Percentiles rank a stretch among this genome's conserved stretches.
phyloP scores from a whole-genome alignment of 2,888 invertebrate species.

The Molanna angustata region DNA sequence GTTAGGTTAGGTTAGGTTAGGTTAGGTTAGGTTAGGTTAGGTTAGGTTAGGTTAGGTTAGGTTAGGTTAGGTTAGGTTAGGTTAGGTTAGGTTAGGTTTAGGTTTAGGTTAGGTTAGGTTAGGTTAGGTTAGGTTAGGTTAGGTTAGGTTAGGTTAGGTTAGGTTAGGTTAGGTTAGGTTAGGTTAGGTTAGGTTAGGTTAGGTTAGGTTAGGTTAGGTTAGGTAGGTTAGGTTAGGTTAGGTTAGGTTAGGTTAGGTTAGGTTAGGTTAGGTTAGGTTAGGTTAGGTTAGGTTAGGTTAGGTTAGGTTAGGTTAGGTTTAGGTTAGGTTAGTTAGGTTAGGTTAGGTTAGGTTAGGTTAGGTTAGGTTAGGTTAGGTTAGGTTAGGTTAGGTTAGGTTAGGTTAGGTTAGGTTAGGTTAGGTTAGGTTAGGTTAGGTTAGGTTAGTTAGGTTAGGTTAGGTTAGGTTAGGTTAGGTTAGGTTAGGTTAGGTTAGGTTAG shows the following conservation, averaged over 20 bases:
- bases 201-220: slow-evolving; percentile 20
- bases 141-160: slow-evolving; percentile 9
- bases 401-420: slow-evolving; percentile 35
- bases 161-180: slow-evolving; percentile 10
- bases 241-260: slow-evolving; percentile 16
- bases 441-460: slow-evolving; percentile 31
- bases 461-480: slow-evolving; percentile 29
- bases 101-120: slow-evolving; percentile 21
- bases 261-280: slow-evolving; percentile 33
- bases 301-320: slow-evolving; percentile 34
- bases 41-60: slow-evolving; percentile 13
- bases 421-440: slow-evolving; percentile 36
- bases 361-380: slow-evolving; percentile 35
- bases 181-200: slow-evolving; percentile 19
- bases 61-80: slow-evolving; percentile 15
- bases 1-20: slow-evolving; percentile 6
- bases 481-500: too few relatives aligned
- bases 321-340: slow-evolving; percentile 34
- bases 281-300: slow-evolving; percentile 34
- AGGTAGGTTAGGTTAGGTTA: slow-evolving; percentile 21
- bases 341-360: slow-evolving; percentile 35
- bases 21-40: neutral
- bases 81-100: slow-evolving; percentile 21
- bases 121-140: slow-evolving; percentile 19
- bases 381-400: slow-evolving; percentile 34